phyloP scores from a whole-genome alignment of 1,140 invertebrate genomes.

The Mycetomoellerius zeteki region DNA sequence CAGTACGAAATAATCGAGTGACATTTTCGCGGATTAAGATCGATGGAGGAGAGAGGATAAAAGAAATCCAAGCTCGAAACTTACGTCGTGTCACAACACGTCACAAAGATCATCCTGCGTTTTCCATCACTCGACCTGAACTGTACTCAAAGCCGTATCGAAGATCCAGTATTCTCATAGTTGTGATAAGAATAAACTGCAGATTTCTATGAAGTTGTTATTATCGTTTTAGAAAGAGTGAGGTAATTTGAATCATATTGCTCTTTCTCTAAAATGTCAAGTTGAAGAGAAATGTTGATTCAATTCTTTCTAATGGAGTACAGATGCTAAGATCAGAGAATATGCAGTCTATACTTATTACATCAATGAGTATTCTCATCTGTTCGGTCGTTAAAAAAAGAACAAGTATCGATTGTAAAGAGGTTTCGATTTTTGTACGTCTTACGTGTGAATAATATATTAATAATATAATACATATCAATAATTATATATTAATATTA shows the following conservation, averaged over 20 bases:
- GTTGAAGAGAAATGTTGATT: too few relatives aligned
- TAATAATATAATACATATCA: background rate
- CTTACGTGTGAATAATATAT: background rate
- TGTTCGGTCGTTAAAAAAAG: background rate
- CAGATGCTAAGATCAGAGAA: too few relatives aligned
- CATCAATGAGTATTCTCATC: too few relatives aligned
- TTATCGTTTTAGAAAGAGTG: too few relatives aligned
- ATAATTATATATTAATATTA: slow-evolving; percentile 23
- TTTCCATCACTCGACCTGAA: slow-evolving; percentile 2
- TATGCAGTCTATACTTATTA: too few relatives aligned
- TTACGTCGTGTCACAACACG: background rate
- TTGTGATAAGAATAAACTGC: too few relatives aligned
- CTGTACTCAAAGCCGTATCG: background rate
- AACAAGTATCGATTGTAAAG: slow-evolving; percentile 30
- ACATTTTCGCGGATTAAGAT: slow-evolving; percentile 27
- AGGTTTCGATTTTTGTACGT: background rate
- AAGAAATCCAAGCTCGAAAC: slow-evolving; percentile 22
- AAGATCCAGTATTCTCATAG: background rate
- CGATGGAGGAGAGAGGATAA: background rate
- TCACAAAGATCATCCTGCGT: slow-evolving; percentile 26
- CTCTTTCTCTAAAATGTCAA: too few relatives aligned
- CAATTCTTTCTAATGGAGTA: too few relatives aligned
- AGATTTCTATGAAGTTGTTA: too few relatives aligned
- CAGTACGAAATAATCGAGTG: slow-evolving; percentile 22
- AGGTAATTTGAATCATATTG: too few relatives aligned